Base-by-base conservation (phyloP, 2,113 vertebrate species). In the Peucedramus taeniatus region DNA sequence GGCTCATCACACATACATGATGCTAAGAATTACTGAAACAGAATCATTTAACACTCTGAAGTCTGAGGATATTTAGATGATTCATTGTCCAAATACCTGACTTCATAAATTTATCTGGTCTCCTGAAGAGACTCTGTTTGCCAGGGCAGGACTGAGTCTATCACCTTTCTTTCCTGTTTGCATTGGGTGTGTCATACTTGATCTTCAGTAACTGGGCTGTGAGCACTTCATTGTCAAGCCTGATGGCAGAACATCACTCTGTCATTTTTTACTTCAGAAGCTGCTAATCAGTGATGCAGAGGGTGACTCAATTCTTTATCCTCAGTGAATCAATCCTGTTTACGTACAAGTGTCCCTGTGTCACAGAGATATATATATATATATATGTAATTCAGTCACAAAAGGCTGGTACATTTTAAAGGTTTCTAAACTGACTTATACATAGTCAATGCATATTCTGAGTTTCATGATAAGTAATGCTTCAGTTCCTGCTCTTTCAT, bases 301-400 rank as follows among this genome's bases (percentile, higher is more conserved):
- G 40, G 21, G 78, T 96, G 94, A 95, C 84, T 96, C 94, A 92
- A 53, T 75, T 84, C 80, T 94, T 91, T 66, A 74, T 89, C 42
- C 63, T 66, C 81, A 65, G 45, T 65, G 74, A 76, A 59, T 82
- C 69, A 85, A 51, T 79, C 61, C 65, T 82, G 26, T 84, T 93
- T 65, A 85, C 0, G 19, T 79, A 65, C 28, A 40, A 65, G 21
- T 5, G 51, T 94, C 33, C 61, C 44, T 72, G 8, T 45, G 78
- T 78, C 89, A 72, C 74, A 79, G 49, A 53, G 28, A 33, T 53
- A 31, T 5, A 69, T 88, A 3, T 57, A 79, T 44, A 53, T 26
- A 33, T 53, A 31, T 5, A 69, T 88, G 3, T 57, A 84, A 81
- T 75, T 84, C 65, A 75, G 64, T 51, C 83, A 93, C 60, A 71